Evolutionary conservation across 1,140 invertebrate genomes (phyloP).

Genomic region (Plodia interpunctella): DNA sequence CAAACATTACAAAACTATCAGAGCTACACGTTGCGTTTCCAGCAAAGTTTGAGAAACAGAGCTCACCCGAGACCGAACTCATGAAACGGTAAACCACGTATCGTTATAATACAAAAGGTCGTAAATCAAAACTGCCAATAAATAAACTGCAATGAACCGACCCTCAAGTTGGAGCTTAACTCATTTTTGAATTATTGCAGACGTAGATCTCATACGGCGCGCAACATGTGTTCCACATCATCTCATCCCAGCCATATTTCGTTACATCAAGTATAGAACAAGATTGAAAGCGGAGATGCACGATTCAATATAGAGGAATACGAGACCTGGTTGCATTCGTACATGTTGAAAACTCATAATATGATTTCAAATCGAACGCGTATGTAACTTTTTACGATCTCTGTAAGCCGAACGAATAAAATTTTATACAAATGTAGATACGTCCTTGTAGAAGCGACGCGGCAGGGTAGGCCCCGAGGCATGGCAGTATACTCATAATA

Average conservation of each 20-base stretch:
- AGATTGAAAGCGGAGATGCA: constrained; percentile 61
- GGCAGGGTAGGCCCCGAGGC: constrained; percentile 2
- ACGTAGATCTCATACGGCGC: constrained; percentile 43
- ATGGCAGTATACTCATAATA: constrained; percentile 10
- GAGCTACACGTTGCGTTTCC: background rate
- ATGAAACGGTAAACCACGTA: constrained; percentile 11
- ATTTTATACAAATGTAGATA: constrained; percentile 29
- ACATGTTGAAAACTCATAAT: constrained; percentile 65
- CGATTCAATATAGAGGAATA: constrained; percentile 63
- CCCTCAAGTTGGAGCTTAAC: constrained; percentile 47
- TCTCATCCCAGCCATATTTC: constrained; percentile 45
- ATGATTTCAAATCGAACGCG: constrained; percentile 61
- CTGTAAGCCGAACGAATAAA: constrained; percentile 37
- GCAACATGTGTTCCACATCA: constrained; percentile 65
- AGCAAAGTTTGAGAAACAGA: constrained; percentile 1
- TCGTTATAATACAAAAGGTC: constrained; percentile 29
- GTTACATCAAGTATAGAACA: constrained; percentile 47
- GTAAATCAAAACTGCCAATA: constrained; percentile 50
- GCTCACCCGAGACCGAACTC: constrained; percentile 5
- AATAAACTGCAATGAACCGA: constrained; percentile 57
- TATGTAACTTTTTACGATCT: constrained; percentile 53
- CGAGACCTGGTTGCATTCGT: constrained; percentile 57
- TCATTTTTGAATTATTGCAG: constrained; percentile 67
- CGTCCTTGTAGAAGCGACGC: background rate
- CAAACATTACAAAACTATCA: background rate